A percentile compares a stretch with the other conserved stretches of the same genome.
Conservation (phyloP, 2,797 vertebrate genomes). For the Enteromius paludinosus region DNA sequence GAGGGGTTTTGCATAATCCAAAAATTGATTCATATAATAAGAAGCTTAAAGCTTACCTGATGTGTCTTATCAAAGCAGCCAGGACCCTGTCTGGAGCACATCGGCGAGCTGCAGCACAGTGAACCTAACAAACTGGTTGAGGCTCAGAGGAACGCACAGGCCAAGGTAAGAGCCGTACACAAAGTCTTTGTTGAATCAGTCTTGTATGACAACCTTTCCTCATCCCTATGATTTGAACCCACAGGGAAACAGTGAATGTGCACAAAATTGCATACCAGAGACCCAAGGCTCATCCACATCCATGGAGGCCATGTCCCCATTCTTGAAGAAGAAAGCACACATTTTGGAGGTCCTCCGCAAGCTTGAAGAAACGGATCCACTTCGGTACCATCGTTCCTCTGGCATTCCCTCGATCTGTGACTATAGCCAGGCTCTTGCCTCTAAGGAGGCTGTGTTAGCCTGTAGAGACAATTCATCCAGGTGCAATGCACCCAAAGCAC, state of each 20-base stretch:
- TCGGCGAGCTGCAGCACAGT: slow-evolving; percentile 74
- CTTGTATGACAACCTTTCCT: not conserved
- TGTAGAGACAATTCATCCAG: slow-evolving; percentile 69
- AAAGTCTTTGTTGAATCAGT: slow-evolving; percentile 4
- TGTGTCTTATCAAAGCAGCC: slow-evolving; percentile 67
- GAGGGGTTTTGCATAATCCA: slow-evolving; percentile 5
- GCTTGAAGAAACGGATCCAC: slow-evolving; percentile 91
- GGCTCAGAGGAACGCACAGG: slow-evolving; percentile 80
- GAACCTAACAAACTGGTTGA: slow-evolving; percentile 78
- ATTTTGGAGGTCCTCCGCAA: slow-evolving; percentile 94
- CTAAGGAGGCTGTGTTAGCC: slow-evolving; percentile 77
- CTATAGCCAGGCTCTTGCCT: slow-evolving; percentile 82
- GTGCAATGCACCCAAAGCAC: slow-evolving; percentile 73
- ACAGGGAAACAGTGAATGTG: slow-evolving; percentile 79
- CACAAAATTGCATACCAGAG: slow-evolving; percentile 76
- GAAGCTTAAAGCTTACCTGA: slow-evolving; percentile 25
- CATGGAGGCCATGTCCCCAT: slow-evolving; percentile 92
- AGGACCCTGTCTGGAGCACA: slow-evolving; percentile 79
- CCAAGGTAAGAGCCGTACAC: slow-evolving; percentile 74
- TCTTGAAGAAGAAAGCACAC: slow-evolving; percentile 96
- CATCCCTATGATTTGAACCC: slow-evolving; percentile 46
- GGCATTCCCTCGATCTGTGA: slow-evolving; percentile 79
- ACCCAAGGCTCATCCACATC: slow-evolving; percentile 74
- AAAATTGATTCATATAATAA: slow-evolving; percentile 13
- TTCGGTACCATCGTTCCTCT: slow-evolving; percentile 80